Evolutionary conservation across 2,797 vertebrate species (phyloP), one percentile per base, ranked within the genome.

Genomic region (Muraenolepis orangiensis): DNA sequence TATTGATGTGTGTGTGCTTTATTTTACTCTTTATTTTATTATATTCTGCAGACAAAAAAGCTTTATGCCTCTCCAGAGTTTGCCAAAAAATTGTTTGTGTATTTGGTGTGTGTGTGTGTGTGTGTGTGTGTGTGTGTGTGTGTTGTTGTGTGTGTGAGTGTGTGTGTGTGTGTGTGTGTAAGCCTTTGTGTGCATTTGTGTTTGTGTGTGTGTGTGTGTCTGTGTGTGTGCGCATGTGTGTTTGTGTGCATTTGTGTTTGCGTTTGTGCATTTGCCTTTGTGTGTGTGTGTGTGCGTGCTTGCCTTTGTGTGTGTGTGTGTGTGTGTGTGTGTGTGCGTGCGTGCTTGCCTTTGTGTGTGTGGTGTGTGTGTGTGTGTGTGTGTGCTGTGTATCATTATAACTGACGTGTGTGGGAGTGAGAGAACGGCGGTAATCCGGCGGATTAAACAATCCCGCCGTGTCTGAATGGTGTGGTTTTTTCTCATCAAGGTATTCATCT

Each of bases 391-490:
- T 2, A 57, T 70, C 67, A 74, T 70, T 66, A 74, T 77, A 38
- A 78, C 61, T 20, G 46, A 6, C 26, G 67, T 75, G 78, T 80
- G 72, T 72, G 72, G 57, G 69, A 78, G 74, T 13, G 72, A n/a
- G 72, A 20, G 46, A 66, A 30, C 66, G 69, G 29, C 81, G 76
- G 5, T 18, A 28, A 78, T 46, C 26, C 67, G n/a, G n/a, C n/a
- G n/a, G n/a, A n/a, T n/a, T n/a, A n/a, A n/a, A n/a, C n/a, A n/a
- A n/a, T n/a, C 66, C 32, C 18, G 23, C n/a, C 20, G 16, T 32
- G 61, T 75, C 31, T 71, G 77, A 75, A 73, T 71, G 42, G 38
- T 29, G 34, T 71, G 42, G 38, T 29, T 30, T 72, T 71, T 57
- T 70, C 64, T 69, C 7, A 30, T 6, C 42, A 34, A 34, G 70